Base-by-base conservation (phyloP, 1,140 invertebrate genomes). In the Coelopa frigida region DNA sequence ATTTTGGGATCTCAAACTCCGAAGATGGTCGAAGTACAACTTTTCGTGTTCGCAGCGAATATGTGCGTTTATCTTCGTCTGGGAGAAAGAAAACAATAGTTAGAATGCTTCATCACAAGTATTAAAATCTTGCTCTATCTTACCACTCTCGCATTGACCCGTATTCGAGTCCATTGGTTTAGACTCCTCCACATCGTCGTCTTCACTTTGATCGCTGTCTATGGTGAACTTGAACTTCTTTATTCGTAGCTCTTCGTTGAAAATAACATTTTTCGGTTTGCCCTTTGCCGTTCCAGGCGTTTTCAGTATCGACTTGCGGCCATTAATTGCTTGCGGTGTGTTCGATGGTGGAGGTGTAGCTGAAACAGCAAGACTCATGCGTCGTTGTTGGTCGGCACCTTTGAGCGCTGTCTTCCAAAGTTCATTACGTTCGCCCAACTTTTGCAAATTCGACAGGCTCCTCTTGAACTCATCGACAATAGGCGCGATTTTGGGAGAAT, bases 211-310 rank as follows among this genome's bases (percentile, higher is more conserved):
- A 24, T 65, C 61, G 3, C 59, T 56, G 7, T 29, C 8, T 10
- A 52, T 42, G 0, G 53, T 50, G 26, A 66, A 66, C 22, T 59
- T 32, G 33, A 65, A 65, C 3, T 56, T 58, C 2, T 61, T 57
- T 4, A 66, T 58, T n/a, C 53, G 53, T 17, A 67, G 58, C 40
- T 67, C 63, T 29, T 64, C 57, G 36, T 59, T 67, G n/a, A 67
- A 67, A 4, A 58, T 36, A n/a, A 67, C 60, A 7, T 48, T 53
- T 5, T 51, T 52, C 0, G 35, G 33, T n/a, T 52, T 54, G 1
- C 49, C 53, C 23, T 57, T 64, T 2, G 14, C 27, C 3, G 63
- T 61, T 3, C 60, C 63, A 3, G 63, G 63, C 0, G 63, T 67
- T 31, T 67, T 67, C 1, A 67, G 24, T 20, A 67, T 67, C 6